Evolutionary conservation across 1,140 invertebrate genomes (phyloP).

Genomic region (Propsilocerus akamusi): DNA sequence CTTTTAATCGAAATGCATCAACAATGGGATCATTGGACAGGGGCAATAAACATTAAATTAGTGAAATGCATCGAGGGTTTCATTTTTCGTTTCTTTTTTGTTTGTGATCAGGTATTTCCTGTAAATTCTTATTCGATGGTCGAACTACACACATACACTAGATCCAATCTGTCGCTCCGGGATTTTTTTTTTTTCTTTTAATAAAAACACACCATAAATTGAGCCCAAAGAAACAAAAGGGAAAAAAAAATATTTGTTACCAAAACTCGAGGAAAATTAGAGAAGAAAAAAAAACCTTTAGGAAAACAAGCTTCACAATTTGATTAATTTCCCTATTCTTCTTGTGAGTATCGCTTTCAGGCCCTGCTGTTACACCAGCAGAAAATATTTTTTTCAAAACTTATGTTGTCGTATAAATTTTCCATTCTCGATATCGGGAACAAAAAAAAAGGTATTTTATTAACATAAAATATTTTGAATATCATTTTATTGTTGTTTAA

Average conservation of each 20-base stretch:
- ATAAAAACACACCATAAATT: no score
- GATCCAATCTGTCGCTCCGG: no score
- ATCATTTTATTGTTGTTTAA: not conserved
- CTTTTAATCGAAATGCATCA: no score
- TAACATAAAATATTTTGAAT: constrained; percentile 4
- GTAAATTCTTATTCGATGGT: no score
- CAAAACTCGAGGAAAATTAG: no score
- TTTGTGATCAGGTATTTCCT: constrained; percentile 1
- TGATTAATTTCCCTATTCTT: not conserved
- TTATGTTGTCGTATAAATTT: not conserved
- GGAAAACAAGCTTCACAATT: no score
- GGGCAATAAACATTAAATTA: constrained; percentile 3
- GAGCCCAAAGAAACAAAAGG: no score
- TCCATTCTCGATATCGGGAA: not conserved
- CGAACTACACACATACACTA: no score
- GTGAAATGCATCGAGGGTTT: constrained; percentile 2
- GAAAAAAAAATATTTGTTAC: no score
- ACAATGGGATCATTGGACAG: not conserved
- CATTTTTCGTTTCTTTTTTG: no score
- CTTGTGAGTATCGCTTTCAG: not conserved
- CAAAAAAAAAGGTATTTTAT: not conserved
- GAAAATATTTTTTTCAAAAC: not conserved
- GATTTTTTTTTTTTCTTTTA: no score
- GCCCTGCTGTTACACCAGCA: not conserved
- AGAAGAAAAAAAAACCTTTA: no score